Conservation (phyloP, 2,797 vertebrate species). For the Pterois miles region DNA sequence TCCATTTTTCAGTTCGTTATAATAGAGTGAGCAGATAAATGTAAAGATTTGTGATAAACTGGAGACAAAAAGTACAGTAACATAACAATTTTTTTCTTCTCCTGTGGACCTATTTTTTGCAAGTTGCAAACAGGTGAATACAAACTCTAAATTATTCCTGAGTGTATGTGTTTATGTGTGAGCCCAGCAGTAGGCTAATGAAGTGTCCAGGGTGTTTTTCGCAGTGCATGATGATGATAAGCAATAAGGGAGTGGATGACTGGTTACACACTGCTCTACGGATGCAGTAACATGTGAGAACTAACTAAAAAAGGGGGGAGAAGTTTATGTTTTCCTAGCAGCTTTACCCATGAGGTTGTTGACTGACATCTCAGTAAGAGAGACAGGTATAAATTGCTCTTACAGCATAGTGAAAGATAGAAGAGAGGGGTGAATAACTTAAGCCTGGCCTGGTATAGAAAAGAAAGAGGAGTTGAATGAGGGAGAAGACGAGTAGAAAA, state of each 20-base stretch:
- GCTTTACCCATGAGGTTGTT: conserved; percentile 39
- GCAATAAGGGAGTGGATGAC: conserved; percentile 21
- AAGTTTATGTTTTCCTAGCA: conserved; percentile 35
- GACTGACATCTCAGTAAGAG: conserved; percentile 83
- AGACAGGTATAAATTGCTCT: conserved; percentile 88
- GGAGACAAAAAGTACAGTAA: neutral
- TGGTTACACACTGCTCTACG: neutral
- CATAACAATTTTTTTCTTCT: neutral
- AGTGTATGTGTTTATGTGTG: conserved; percentile 37
- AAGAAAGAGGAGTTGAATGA: conserved; percentile 75
- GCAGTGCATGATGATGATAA: conserved; percentile 22
- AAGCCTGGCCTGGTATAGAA: conserved; percentile 85
- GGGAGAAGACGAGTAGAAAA: conserved; percentile 87
- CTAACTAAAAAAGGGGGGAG: neutral
- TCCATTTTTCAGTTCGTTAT: conserved; percentile 58
- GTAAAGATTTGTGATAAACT: conserved; percentile 78
- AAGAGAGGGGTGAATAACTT: conserved; percentile 88
- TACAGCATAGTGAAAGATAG: conserved; percentile 75
- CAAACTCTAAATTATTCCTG: conserved; percentile 50
- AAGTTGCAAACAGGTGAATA: conserved; percentile 32
- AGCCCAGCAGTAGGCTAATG: conserved; percentile 41
- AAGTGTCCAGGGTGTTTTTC: conserved; percentile 49
- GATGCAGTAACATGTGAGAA: conserved; percentile 4
- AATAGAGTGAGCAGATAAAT: conserved; percentile 81
- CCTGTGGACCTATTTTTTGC: conserved; percentile 3